Conservation (phyloP, 2,797 vertebrate genomes). For the Apogon talboti region DNA sequence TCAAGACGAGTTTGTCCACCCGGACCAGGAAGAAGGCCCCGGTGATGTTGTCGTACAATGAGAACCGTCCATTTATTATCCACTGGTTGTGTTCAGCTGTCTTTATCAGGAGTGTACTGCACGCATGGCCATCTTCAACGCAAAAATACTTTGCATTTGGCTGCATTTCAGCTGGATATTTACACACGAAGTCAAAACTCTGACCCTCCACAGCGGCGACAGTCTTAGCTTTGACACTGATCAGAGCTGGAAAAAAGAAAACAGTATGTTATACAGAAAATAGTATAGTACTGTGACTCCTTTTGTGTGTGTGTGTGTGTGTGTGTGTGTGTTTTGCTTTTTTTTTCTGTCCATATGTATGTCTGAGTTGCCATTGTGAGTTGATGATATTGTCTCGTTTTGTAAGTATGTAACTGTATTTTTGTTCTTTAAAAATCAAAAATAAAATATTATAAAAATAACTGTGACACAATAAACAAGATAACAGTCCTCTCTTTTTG, state of each 20-base stretch:
- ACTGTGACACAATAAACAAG: background rate
- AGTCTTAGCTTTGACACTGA: conserved; percentile 1
- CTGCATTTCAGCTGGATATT: conserved; percentile 21
- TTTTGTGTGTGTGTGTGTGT: no score
- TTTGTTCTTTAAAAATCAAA: no score
- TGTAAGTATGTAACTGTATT: no score
- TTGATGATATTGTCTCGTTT: no score
- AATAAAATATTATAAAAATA: no score
- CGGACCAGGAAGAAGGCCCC: conserved; percentile 40
- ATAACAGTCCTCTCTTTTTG: no score
- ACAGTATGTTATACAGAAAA: background rate
- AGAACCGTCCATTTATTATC: conserved; percentile 35
- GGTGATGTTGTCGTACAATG: conserved; percentile 66
- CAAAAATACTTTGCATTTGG: conserved; percentile 49
- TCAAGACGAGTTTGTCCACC: conserved; percentile 19
- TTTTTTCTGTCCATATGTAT: no score
- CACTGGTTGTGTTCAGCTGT: conserved; percentile 27
- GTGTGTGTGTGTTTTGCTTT: no score
- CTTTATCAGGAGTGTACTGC: background rate
- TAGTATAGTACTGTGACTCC: no score
- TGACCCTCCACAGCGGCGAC: conserved; percentile 46
- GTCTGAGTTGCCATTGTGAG: no score
- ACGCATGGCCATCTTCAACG: rapidly evolving
- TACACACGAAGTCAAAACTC: conserved; percentile 39
- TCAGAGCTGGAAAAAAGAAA: conserved; percentile 39